Evolutionary conservation across 2,113 vertebrate species (phyloP).

Genomic region (Crotalus helleri): DNA sequence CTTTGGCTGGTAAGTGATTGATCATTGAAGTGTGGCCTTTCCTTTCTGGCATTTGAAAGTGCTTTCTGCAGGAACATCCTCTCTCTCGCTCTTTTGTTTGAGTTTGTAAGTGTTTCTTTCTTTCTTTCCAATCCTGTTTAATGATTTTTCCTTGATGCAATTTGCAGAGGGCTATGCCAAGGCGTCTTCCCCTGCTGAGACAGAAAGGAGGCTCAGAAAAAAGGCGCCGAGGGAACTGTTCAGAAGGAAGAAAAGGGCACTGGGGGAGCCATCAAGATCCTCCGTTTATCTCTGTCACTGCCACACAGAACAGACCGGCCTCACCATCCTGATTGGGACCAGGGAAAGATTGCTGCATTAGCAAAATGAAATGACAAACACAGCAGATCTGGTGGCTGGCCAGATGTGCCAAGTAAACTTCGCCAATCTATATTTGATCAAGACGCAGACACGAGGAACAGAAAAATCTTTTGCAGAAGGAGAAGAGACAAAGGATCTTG

Average conservation of each 20-base stretch:
- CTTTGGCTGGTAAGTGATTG: neutral
- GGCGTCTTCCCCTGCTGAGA: constrained; percentile 35
- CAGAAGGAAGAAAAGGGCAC: constrained; percentile 2
- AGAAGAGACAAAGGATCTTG: neutral
- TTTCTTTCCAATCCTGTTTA: constrained; percentile 61
- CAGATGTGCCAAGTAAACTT: constrained; percentile 25
- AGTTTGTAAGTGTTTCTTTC: constrained; percentile 53
- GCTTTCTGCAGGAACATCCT: constrained; percentile 37
- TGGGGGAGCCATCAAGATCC: constrained; percentile 23
- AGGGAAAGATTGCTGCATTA: constrained; percentile 14
- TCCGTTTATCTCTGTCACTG: constrained; percentile 23
- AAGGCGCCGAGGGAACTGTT: constrained; percentile 25
- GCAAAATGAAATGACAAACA: constrained; percentile 24
- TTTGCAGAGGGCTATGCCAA: constrained; percentile 31
- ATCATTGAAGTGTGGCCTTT: neutral
- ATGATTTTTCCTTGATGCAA: constrained; percentile 23
- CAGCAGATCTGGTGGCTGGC: constrained; percentile 17
- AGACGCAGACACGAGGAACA: neutral
- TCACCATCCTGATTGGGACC: constrained; percentile 1
- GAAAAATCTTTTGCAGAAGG: neutral
- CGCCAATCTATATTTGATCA: neutral
- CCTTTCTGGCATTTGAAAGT: constrained; percentile 11
- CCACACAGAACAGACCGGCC: neutral
- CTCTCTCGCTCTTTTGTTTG: constrained; percentile 49
- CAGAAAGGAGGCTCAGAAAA: constrained; percentile 29